These are phyloP conservation scores for Orius insidiosus DNA, from an alignment of 1,140 invertebrate species.

Conservation along the genomic window DNA sequence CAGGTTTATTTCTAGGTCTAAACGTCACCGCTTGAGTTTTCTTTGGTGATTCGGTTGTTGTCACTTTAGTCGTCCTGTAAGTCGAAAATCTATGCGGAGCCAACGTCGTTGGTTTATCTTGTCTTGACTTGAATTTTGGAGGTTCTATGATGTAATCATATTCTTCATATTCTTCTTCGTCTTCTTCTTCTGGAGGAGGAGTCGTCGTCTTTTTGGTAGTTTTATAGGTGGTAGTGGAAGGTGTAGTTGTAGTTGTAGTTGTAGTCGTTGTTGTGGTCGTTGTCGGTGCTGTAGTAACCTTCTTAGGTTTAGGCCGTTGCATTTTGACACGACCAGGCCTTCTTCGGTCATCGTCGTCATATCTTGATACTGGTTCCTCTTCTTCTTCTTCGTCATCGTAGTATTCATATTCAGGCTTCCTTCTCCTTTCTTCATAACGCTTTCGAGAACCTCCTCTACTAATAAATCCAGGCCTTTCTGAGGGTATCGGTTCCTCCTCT, in stretches of 20 bases:
- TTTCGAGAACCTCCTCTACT: constrained; percentile 3
- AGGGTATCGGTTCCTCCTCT: constrained; percentile 13
- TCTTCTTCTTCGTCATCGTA: constrained; percentile 15
- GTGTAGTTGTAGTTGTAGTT: constrained; percentile 5
- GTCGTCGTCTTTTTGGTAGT: not conserved
- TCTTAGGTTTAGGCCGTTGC: constrained; percentile 1
- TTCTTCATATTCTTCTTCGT: constrained; percentile 18
- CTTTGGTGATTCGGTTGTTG: not conserved
- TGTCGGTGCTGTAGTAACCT: not conserved
- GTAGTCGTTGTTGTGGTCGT: constrained; percentile 6
- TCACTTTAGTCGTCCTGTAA: constrained; percentile 8
- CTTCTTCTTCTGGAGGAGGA: constrained; percentile 1
- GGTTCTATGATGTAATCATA: constrained; percentile 15
- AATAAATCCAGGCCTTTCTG: constrained; percentile 16
- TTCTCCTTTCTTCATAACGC: constrained; percentile 8
- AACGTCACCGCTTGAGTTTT: not conserved
- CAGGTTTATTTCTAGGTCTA: constrained; percentile 1
- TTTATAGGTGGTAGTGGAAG: not conserved
- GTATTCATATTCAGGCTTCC: constrained; percentile 16
- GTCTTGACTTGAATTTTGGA: not conserved
- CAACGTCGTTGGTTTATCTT: constrained; percentile 4
- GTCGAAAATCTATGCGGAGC: constrained; percentile 13
- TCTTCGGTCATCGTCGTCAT: not conserved
- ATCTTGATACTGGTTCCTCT: constrained; percentile 7
- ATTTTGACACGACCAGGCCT: not conserved